Conservation (phyloP, 2,113 vertebrate genomes). For the Scolopax mira region DNA sequence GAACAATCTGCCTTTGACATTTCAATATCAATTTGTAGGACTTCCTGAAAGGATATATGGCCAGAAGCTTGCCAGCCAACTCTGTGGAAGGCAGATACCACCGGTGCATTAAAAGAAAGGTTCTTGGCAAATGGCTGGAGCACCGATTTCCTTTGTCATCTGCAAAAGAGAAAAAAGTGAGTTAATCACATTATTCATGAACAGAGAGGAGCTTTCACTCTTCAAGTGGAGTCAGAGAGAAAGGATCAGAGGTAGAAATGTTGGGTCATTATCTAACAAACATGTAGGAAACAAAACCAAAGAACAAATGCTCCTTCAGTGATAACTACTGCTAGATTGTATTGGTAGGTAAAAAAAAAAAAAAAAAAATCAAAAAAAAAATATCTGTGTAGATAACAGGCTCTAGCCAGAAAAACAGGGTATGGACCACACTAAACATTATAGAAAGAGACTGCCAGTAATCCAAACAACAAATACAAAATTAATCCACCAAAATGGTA, state of each 20-base stretch:
- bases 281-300: background rate
- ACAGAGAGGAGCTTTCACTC: background rate
- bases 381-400: background rate
- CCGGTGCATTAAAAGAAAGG: conserved; percentile 94
- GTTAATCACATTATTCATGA: background rate
- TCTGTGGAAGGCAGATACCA: conserved; percentile 96
- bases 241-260: background rate
- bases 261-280: background rate
- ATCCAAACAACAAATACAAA: background rate
- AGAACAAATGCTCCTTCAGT: background rate
- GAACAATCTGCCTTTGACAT: background rate
- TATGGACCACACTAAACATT: background rate
- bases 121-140: conserved; percentile 84
- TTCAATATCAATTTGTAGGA: background rate
- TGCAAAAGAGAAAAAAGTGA: conserved; percentile 65
- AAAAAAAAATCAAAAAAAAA: too few species aligned
- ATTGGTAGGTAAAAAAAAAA: background rate
- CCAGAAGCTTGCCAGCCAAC: conserved; percentile 89
- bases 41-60: conserved; percentile 87
- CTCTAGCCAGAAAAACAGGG: background rate
- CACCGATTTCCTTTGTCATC: conserved; percentile 86
- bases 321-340: background rate
- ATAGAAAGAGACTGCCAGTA: background rate
- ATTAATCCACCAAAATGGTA: background rate
- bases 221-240: background rate